Conservation (phyloP, 2,113 vertebrate species). For the Turdus rufiventris region DNA sequence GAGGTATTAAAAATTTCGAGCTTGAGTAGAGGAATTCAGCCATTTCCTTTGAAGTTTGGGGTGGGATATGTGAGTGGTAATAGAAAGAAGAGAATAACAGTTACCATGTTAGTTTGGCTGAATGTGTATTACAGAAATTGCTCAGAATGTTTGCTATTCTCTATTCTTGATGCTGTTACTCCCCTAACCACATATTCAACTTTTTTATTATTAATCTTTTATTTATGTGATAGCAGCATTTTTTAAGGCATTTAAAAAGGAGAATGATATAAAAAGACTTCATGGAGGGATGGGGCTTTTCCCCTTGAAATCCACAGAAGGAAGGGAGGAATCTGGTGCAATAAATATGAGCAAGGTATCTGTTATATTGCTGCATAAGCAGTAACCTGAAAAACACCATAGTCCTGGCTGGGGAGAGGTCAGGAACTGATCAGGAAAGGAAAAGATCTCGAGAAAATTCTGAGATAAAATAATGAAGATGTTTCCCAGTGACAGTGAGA, state of each 20-base stretch:
- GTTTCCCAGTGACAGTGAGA: neutral
- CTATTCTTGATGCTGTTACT: neutral
- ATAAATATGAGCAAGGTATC: neutral
- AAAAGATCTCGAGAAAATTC: neutral
- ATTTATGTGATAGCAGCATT: neutral
- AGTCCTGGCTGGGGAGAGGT: neutral
- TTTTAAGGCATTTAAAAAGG: neutral
- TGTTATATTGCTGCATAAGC: neutral
- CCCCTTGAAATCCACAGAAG: neutral
- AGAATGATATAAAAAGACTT: neutral
- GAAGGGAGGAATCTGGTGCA: neutral
- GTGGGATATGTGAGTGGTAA: too few species aligned
- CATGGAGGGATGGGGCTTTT: rapidly evolving
- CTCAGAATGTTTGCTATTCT: neutral
- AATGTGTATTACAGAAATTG: neutral
- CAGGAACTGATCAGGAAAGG: neutral
- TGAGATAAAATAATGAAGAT: neutral
- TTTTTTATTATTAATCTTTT: neutral
- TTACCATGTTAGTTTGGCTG: neutral
- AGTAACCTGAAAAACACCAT: neutral
- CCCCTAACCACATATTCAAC: neutral
- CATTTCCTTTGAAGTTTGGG: neutral
- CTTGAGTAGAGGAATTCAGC: neutral
- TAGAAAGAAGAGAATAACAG: neutral
- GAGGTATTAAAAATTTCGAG: neutral